These are phyloP conservation scores for Crossaster papposus DNA, from an alignment of 53 echinoderm and acorn worm species.

Conservation along the genomic window DNA sequence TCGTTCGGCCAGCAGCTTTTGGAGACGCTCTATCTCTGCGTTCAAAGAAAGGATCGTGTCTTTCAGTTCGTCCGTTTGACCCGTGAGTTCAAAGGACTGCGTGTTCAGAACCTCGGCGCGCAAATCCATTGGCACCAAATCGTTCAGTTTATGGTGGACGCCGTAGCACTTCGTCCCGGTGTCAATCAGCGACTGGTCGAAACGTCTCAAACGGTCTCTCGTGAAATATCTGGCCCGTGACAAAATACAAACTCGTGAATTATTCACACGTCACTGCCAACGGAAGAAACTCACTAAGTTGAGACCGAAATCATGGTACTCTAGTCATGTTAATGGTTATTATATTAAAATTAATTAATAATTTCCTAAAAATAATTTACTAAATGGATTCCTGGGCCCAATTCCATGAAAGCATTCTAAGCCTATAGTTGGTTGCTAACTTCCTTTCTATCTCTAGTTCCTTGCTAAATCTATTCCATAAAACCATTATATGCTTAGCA, in stretches of 20 bases:
- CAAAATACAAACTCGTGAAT: not conserved
- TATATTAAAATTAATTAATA: too few species aligned
- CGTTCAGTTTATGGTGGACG: conserved; percentile 7
- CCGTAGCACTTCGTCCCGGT: not conserved
- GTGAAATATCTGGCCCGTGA: conserved; percentile 33
- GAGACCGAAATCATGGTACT: too few species aligned
- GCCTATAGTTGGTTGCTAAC: too few species aligned
- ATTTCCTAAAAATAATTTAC: too few species aligned
- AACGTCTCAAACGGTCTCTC: not conserved
- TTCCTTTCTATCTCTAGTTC: too few species aligned
- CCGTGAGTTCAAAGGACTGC: conserved; percentile 18
- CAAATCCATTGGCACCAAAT: conserved; percentile 10
- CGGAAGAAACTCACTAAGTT: too few species aligned
- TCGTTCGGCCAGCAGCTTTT: not conserved
- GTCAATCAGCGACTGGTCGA: not conserved
- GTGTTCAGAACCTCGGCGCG: not conserved
- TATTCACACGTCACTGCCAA: too few species aligned
- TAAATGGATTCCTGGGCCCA: too few species aligned
- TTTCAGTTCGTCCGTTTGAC: conserved; percentile 13
- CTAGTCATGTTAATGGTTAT: too few species aligned
- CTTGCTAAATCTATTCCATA: too few species aligned
- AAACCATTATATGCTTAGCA: too few species aligned
- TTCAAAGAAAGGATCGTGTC: conserved; percentile 1
- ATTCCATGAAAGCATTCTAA: too few species aligned
- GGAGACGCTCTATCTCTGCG: conserved; percentile 4